Base-by-base conservation (phyloP, 2,797 vertebrate genomes). In the Micrastur ruficollis region DNA sequence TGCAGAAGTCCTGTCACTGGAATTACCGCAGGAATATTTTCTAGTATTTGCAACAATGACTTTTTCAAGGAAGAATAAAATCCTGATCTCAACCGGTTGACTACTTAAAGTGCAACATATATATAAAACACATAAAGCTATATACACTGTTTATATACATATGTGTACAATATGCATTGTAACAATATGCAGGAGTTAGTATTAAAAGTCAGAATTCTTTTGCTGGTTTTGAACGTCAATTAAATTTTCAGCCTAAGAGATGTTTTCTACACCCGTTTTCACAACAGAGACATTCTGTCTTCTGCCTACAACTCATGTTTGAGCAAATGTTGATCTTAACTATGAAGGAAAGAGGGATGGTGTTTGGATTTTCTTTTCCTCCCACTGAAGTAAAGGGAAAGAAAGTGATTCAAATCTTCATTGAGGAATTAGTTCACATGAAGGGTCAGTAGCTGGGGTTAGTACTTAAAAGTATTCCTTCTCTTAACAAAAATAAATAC, bases 351-450 rank as follows among this genome's bases (percentile, higher is more conserved):
- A 85, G 59, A 80, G 44, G 36, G n/a, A 29, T 58, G 25, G 5
- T 75, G 52, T 82, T 94, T 91, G 63, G 78, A 59, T 94, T 96
- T 95, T 67, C 73, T 79, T 95, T 95, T 90, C 76, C 40, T 62
- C 59, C 12, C 47, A 34, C 26, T 56, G 75, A 94, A 96, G 65
- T 84, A n/a, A 86, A 90, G 78, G 56, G 49, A 65, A 62, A 68
- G 42, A 52, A 84, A 89, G 21, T 34, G 29, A 76, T 84, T 94
- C 58, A 66, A 78, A 49, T 85, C 86, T 94, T 88, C 73, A 56
- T 78, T 80, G 92, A 89, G 29, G 68, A 95, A 81, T 92, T 96
- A 86, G 81, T 79, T 95, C 22, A 25, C 0, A 3, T 78, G 89
- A 87, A 86, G 81, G 86, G 90, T 89, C 93, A 91, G 61, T 91